Percentiles rank a stretch among this genome's conserved stretches.
Conservation (phyloP, 2,888 invertebrate genomes). For the Metallyticus violacea region DNA sequence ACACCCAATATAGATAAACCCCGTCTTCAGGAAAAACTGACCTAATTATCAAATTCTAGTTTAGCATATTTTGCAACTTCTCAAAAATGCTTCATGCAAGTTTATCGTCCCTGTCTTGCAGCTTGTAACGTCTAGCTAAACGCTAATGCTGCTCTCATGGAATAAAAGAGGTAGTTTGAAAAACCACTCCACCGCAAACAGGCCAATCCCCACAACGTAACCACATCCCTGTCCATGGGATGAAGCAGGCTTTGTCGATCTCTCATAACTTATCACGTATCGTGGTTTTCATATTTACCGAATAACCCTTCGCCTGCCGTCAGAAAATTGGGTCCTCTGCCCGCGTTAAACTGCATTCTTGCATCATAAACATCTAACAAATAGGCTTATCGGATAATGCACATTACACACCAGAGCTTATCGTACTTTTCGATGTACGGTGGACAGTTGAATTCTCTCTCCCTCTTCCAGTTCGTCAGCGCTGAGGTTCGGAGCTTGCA, state of each 20-base stretch:
- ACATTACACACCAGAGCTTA: neutral
- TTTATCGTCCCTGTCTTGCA: too few species aligned
- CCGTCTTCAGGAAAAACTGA: too few species aligned
- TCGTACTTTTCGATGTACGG: neutral
- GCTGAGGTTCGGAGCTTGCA: neutral
- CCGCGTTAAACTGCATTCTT: neutral
- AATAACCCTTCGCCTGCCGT: neutral
- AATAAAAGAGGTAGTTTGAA: neutral
- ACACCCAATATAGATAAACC: too few species aligned
- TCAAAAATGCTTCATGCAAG: too few species aligned
- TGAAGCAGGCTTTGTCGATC: neutral
- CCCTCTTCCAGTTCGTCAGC: neutral
- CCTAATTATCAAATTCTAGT: too few species aligned
- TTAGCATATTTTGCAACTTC: too few species aligned
- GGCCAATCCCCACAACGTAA: neutral
- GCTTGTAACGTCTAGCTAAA: too few species aligned
- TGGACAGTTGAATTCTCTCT: too few species aligned
- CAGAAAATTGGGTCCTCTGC: neutral
- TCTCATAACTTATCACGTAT: neutral
- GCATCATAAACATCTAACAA: neutral
- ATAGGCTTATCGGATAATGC: neutral
- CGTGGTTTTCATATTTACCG: neutral
- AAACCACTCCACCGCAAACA: neutral
- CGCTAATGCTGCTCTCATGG: neutral
- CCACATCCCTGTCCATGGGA: neutral